These are phyloP conservation scores for Pogonognathellus flavescens DNA, from an alignment of 1,140 invertebrate genomes.

Conservation along the genomic window DNA sequence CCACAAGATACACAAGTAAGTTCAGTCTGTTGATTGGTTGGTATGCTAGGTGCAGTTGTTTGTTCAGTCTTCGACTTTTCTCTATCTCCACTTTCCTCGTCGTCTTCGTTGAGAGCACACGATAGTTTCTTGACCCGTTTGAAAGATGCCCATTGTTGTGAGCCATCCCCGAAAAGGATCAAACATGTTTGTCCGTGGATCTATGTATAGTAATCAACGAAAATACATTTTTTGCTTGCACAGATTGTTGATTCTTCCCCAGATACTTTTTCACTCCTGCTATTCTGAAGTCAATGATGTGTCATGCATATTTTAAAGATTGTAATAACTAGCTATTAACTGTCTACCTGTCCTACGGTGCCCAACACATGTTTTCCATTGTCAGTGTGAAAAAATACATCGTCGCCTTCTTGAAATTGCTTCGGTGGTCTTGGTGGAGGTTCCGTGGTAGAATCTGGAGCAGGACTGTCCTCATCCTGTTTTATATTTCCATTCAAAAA, in stretches of 20 bases:
- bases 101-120: conserved; percentile 43
- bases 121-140: conserved; percentile 58
- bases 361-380: conserved; percentile 58
- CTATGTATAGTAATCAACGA: background rate
- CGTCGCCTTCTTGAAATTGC: conserved; percentile 61
- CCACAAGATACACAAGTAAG: conserved; percentile 52
- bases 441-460: conserved; percentile 63
- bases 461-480: conserved; percentile 50
- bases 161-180: conserved; percentile 61
- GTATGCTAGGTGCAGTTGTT: conserved; percentile 39
- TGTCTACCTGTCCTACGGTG: conserved; percentile 53
- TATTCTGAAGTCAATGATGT: no score
- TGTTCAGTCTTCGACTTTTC: conserved; percentile 8
- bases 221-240: no score
- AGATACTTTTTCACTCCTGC: no score
- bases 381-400: conserved; percentile 62
- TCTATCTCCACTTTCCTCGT: conserved; percentile 5
- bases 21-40: conserved; percentile 50
- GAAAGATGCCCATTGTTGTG: conserved; percentile 56
- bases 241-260: no score
- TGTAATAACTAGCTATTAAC: no score
- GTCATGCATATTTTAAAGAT: no score
- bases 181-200: conserved; percentile 42
- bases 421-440: conserved; percentile 50
- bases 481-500: no score